Conservation (phyloP, 2,888 invertebrate species). For the Cataglyphis altisquamis region DNA sequence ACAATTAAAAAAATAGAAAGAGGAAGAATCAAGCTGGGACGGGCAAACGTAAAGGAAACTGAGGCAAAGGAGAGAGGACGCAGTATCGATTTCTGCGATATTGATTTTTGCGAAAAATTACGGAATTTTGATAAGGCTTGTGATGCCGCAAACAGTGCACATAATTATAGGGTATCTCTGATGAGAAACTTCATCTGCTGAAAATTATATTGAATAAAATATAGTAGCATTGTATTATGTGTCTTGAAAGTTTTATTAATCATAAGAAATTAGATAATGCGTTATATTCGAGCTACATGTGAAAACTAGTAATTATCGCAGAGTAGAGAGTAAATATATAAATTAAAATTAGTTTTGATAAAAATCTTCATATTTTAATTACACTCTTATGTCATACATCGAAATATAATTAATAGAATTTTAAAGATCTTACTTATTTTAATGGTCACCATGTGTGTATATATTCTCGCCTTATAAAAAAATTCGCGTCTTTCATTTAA, state of each 20-base stretch:
- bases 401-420: neutral
- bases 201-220: neutral
- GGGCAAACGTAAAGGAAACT: slow-evolving; percentile 20
- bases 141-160: slow-evolving; percentile 49
- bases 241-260: neutral
- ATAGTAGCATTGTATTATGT: neutral
- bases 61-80: slow-evolving; percentile 43
- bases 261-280: neutral
- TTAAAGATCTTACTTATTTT: neutral
- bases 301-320: neutral
- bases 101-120: neutral
- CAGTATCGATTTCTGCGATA: neutral
- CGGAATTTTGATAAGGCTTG: slow-evolving; percentile 19
- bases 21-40: slow-evolving; percentile 58
- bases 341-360: slow-evolving; percentile 8
- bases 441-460: slow-evolving; percentile 18
- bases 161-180: neutral
- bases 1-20: slow-evolving; percentile 52
- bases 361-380: neutral
- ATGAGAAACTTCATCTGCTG: neutral
- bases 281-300: neutral
- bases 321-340: neutral
- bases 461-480: neutral
- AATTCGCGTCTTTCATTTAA: neutral
- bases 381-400: neutral